Evolutionary conservation across 2,888 invertebrate genomes (phyloP).

Genomic region (Sinodicranocentrus sp.): DNA sequence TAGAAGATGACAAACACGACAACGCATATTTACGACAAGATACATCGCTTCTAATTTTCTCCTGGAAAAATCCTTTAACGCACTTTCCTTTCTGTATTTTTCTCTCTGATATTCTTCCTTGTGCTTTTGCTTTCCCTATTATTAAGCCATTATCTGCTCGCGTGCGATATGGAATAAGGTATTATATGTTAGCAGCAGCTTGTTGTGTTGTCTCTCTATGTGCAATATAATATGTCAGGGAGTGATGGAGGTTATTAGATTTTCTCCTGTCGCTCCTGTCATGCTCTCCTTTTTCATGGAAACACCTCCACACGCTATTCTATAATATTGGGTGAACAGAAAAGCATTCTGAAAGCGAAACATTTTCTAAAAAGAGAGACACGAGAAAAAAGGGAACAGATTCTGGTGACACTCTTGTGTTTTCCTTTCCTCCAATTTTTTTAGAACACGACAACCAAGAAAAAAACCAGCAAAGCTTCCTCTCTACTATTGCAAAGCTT

Average conservation of each 20-base stretch:
- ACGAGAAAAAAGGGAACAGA: slow-evolving; percentile 25
- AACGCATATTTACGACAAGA: too few species aligned
- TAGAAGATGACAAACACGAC: too few species aligned
- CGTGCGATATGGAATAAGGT: too few species aligned
- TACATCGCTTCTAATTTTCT: slow-evolving; percentile 3
- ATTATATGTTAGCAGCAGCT: too few species aligned
- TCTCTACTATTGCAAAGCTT: background rate
- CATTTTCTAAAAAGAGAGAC: slow-evolving; percentile 17
- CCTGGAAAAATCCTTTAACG: background rate
- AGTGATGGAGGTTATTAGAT: slow-evolving; percentile 68
- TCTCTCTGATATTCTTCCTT: background rate
- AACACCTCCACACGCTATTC: too few species aligned
- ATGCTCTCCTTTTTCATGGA: slow-evolving; percentile 20
- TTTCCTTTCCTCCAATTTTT: slow-evolving; percentile 12
- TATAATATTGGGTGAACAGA: too few species aligned
- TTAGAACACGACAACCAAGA: slow-evolving; percentile 5
- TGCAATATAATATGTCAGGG: slow-evolving; percentile 47
- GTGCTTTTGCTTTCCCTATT: slow-evolving; percentile 13
- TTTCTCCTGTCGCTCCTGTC: slow-evolving; percentile 51
- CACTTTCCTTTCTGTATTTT: background rate
- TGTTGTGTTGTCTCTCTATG: slow-evolving; percentile 8
- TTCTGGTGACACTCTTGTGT: slow-evolving; percentile 49
- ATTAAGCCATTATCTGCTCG: slow-evolving; percentile 65
- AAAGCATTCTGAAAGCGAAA: too few species aligned
- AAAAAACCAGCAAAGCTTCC: too few species aligned